Conservation (phyloP, 2,888 invertebrate species). For the Podabrus alpinus region DNA sequence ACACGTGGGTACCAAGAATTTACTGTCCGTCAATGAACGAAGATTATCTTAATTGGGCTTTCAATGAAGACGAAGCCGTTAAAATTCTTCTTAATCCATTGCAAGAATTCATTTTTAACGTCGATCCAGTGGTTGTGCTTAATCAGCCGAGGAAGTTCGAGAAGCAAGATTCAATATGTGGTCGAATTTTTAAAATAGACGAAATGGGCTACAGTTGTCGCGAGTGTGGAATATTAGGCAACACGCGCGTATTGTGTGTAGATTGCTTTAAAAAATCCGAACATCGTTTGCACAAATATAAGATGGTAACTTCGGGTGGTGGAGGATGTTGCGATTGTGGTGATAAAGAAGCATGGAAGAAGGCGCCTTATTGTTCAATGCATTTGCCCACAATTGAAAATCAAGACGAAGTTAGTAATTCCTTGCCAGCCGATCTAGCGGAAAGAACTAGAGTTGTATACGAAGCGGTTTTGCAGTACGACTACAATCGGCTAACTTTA, state of each 20-base stretch:
- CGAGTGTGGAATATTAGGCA: slow-evolving; percentile 96
- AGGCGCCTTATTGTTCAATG: slow-evolving; percentile 81
- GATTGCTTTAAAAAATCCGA: slow-evolving; percentile 95
- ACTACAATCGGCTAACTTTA: slow-evolving; percentile 78
- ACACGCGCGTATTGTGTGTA: slow-evolving; percentile 96
- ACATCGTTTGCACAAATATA: slow-evolving; percentile 87
- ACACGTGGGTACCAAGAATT: slow-evolving; percentile 72
- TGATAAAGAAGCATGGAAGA: slow-evolving; percentile 54
- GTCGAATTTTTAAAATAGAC: slow-evolving; percentile 92
- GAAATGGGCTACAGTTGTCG: slow-evolving; percentile 98
- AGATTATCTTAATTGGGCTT: slow-evolving; percentile 73
- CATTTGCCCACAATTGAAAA: slow-evolving; percentile 45
- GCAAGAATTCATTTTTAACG: slow-evolving; percentile 82
- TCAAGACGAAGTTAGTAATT: slow-evolving; percentile 41
- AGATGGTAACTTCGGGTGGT: slow-evolving; percentile 93
- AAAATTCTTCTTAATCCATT: slow-evolving; percentile 74
- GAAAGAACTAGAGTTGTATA: slow-evolving; percentile 70
- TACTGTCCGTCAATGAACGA: slow-evolving; percentile 71
- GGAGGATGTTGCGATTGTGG: slow-evolving; percentile 77
- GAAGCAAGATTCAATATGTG: slow-evolving; percentile 84
- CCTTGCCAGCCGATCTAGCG: slow-evolving; percentile 64
- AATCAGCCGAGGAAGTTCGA: slow-evolving; percentile 67
- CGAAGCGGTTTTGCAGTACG: slow-evolving; percentile 81
- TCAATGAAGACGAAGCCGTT: slow-evolving; percentile 73
- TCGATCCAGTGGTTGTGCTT: slow-evolving; percentile 66